Evolutionary conservation across 2,797 vertebrate species (phyloP).

Genomic region (Tympanoctomys barrerae): DNA sequence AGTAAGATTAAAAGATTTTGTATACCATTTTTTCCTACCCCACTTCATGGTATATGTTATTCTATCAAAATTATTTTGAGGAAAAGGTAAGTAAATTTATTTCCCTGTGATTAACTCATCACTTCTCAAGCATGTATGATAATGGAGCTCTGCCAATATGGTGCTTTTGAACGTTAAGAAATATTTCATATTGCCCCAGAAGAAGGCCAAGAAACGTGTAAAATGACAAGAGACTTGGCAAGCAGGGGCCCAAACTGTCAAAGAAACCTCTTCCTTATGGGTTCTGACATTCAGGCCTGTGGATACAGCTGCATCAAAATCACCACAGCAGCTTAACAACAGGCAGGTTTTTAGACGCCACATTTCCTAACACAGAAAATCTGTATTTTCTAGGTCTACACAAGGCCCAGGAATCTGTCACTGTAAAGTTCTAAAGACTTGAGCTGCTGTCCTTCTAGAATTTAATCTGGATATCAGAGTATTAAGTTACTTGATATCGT

Average conservation of each 20-base stretch:
- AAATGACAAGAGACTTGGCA: background rate
- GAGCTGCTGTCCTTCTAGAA: background rate
- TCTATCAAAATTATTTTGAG: background rate
- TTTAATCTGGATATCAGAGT: background rate
- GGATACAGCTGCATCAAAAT: background rate
- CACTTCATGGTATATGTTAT: background rate
- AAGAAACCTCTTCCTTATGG: background rate
- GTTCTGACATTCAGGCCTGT: background rate
- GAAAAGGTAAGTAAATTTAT: slow-evolving; percentile 36
- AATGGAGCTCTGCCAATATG: background rate
- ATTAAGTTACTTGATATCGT: background rate
- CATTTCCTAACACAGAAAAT: background rate
- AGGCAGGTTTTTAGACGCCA: background rate
- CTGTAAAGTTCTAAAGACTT: background rate
- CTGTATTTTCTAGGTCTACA: background rate
- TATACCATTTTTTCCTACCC: background rate
- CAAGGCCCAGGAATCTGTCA: background rate
- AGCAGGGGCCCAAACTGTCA: background rate
- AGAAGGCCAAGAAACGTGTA: background rate
- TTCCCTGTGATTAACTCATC: slow-evolving; percentile 24
- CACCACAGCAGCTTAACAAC: background rate
- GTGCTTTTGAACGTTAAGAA: slow-evolving; percentile 41
- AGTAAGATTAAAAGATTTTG: background rate
- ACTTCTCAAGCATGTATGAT: slow-evolving; percentile 1
- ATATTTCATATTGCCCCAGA: background rate